Conservation (phyloP, 2,888 invertebrate species). For the Leptinotarsa juncta region DNA sequence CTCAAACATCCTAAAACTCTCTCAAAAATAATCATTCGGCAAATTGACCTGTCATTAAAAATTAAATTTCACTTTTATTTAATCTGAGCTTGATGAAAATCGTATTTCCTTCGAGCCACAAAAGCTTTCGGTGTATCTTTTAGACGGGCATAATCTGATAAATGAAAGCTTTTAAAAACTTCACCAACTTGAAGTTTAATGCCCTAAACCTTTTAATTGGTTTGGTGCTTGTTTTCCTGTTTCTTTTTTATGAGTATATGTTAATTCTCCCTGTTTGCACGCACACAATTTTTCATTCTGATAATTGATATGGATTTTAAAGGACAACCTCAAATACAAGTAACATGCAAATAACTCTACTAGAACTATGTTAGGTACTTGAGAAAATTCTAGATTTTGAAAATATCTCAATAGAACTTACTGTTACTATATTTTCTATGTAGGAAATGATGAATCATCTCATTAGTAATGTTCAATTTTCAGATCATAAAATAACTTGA, state of each 20-base stretch:
- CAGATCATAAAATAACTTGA: no score
- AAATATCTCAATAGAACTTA: no score
- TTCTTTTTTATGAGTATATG: slow-evolving; percentile 9
- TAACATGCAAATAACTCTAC: no score
- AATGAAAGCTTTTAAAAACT: slow-evolving; percentile 48
- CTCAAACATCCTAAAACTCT: background rate
- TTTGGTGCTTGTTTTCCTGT: slow-evolving; percentile 39
- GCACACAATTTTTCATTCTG: background rate
- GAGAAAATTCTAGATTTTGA: no score
- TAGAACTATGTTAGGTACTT: no score
- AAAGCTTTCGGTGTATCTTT: slow-evolving; percentile 46
- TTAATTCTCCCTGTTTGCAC: no score
- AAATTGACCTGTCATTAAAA: slow-evolving; percentile 41
- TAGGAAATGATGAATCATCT: no score
- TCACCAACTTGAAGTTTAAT: slow-evolving; percentile 47
- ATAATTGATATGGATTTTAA: background rate
- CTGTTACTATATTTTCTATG: no score
- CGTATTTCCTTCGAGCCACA: slow-evolving; percentile 35
- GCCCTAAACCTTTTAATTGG: slow-evolving; percentile 52
- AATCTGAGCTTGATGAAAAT: slow-evolving; percentile 39
- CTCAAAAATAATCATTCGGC: slow-evolving; percentile 32
- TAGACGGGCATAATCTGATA: slow-evolving; percentile 47
- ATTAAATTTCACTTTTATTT: slow-evolving; percentile 37
- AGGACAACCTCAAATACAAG: no score
- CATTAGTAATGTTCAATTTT: no score